phyloP scores from a whole-genome alignment of 64 coral and sea anemone species.

The Cladopsammia gracilis region DNA sequence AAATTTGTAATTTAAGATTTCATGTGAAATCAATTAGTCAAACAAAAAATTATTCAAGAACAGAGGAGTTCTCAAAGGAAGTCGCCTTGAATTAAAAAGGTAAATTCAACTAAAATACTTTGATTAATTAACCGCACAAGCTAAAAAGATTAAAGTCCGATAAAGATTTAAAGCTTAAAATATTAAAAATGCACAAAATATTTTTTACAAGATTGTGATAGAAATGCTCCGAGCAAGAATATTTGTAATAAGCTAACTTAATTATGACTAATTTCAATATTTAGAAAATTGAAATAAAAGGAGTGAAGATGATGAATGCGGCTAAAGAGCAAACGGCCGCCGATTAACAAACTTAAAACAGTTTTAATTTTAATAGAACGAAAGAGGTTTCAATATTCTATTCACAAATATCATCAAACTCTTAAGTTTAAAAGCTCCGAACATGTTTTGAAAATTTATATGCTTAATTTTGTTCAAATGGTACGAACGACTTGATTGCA shows the following conservation, averaged over 20 bases:
- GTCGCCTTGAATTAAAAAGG: not conserved
- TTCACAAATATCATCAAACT: too few relatives aligned
- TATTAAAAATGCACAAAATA: not conserved
- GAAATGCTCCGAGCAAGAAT: not conserved
- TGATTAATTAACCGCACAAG: not conserved
- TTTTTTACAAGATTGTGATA: not conserved
- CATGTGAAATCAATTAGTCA: not conserved
- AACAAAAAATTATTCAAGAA: not conserved
- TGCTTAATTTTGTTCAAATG: not conserved
- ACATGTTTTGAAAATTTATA: not conserved
- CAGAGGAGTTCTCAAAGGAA: not conserved
- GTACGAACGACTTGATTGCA: not conserved
- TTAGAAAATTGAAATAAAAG: not conserved
- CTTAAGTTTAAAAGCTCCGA: not conserved
- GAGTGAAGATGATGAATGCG: not conserved
- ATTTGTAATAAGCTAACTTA: not conserved
- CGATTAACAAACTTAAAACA: not conserved
- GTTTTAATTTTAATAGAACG: not conserved
- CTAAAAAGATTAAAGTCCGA: not conserved
- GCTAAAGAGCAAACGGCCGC: not conserved
- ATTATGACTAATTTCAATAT: slow-evolving; percentile 20
- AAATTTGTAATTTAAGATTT: slow-evolving; percentile 9
- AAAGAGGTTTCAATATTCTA: not conserved
- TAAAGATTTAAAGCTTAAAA: not conserved
- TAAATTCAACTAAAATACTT: slow-evolving; percentile 12